Evolutionary conservation across 2,888 invertebrate species (phyloP), one percentile per base, ranked within the genome.

Genomic region (Neocrepidodera transversa): DNA sequence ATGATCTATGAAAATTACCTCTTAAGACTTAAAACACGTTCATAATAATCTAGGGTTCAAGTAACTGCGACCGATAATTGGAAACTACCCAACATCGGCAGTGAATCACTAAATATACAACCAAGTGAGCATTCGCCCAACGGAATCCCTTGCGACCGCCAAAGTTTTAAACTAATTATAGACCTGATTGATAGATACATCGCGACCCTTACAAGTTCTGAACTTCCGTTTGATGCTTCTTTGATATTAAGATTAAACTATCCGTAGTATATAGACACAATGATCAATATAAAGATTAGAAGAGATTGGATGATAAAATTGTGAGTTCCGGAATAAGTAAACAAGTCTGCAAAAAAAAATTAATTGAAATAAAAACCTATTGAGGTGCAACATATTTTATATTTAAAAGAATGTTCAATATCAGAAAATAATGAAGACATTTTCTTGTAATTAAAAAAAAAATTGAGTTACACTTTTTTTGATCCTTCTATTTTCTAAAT

Each of bases 141-240:
- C 63, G 60, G 54, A 40, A 62, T 67, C 64, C 61, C 60, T 42
- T 43, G 61, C 48, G 62, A 28, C 55, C 47, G 49, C 53, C 61
- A 56, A 69, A 68, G 66, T 71, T 67, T 63, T 59, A 67, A 73
- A 71, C 73, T 71, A 73, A 71, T 73, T 73, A 73, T 60, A 57
- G 58, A 51, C 65, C 68, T 70, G 73, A 71, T 71, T 68, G 70
- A 71, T 71, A 68, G 70, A 71, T 71, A 68, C 69, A 67, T 63
- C 48, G 36, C 58, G 32, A 50, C 17, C 36, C 54, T 42, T 35
- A 1, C 14, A 53, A 54, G n/a, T 54, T 23, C 16, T 2, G 6
- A 54, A 38, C 38, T 38, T 32, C 32, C 1, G 13, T 3, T 32
- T 11, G 32, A 10, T 11, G 32, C 32, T 2, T 16, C 38, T 17